Base-by-base conservation (phyloP, 2,888 invertebrate species). In the Ctenicera cuprea region DNA sequence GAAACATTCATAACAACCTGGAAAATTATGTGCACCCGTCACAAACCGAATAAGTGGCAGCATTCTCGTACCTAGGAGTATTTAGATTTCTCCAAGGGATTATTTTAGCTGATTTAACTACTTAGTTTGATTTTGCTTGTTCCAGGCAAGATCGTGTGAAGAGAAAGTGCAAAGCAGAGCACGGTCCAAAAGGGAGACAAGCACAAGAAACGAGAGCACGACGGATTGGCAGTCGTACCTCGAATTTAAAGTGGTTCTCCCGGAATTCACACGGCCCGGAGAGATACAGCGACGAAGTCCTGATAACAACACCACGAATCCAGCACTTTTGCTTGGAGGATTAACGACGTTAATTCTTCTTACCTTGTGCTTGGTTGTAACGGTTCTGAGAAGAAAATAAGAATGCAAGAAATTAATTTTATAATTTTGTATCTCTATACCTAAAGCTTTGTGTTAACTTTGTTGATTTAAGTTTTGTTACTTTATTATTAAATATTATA, bases 101-200 rank as follows among this genome's bases (percentile, higher is more conserved):
- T 22, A 50, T 50, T 50, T 50, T 50, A 20, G 20, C 20, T 50
- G 11, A 33, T 14, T 33, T 26, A 14, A 52, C 37, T 38, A 20
- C 14, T 22, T 43, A 59, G 14, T 12, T 43, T n/a, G 59, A 67
- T 57, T 45, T 20, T n/a, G n/a, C 57, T 74, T 64, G 37, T 74
- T 76, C 54, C 54, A 76, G 76, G 20, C 38, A 16, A 43, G 74
- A 20, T 45, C 61, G 41, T 76, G 76, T 59, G 76, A 68, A 37
- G 74, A 71, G 37, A 73, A 73, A 69, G 48, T 63, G 14, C 61
- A 50, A 30, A 38, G 20, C 14, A 72, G 65, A 61, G 22, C 71
- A 12, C 66, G 71, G n/a, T 33, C 69, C 37, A 76, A 66, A 64
- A 71, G 71, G 50, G 22, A 66, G 11, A n/a, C n/a, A n/a, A 52